Evolutionary conservation across 2,797 vertebrate genomes (phyloP), one percentile per base, ranked within the genome.

Genomic region (Rhincodon typus): DNA sequence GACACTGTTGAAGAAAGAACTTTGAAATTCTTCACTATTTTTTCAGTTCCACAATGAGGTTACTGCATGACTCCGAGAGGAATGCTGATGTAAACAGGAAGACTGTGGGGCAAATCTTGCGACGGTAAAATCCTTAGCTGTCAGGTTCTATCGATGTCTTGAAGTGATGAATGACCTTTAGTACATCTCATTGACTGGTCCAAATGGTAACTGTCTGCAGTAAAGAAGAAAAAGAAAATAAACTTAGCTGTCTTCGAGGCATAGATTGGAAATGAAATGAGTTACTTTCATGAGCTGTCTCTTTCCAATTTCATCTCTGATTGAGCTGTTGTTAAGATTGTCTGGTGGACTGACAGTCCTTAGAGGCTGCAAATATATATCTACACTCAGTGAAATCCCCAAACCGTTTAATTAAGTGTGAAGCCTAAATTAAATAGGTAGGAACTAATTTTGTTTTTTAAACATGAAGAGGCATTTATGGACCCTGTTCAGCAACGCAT

Each of bases 231-330:
- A 93, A 42, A 93, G 7, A 67, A 93, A 93, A 93, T 93, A 67
- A 93, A 93, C 66, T 69, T 93, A 38, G 19, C 62, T 69, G 82
- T n/a, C 57, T 66, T 34, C 53, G 30, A 90, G 62, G n/a, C 34
- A 7, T 38, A 38, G 66, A 93, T 93, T 93, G 90, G 38, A 93
- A 62, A 67, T 69, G 90, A 93, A 93, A 93, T 93, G 62, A 93
- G n/a, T 93, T 93, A 69, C 17, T 38, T 93, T 93, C n/a, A 67
- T 66, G 67, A 42, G 2, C 62, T 93, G 62, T 69, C 90, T 10
- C 66, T 93, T 67, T 93, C 42, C 30, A n/a, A 93, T 93, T n/a
- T 93, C 62, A 21, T 69, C 38, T 93, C 38, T 67, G 66, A 93
- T 93, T 93, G n/a, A 69, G 21, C n/a, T 69, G 90, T 66, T 93